Conservation (phyloP, 92 coral and sea anemone genomes). For the Galaxea fascicularis region DNA sequence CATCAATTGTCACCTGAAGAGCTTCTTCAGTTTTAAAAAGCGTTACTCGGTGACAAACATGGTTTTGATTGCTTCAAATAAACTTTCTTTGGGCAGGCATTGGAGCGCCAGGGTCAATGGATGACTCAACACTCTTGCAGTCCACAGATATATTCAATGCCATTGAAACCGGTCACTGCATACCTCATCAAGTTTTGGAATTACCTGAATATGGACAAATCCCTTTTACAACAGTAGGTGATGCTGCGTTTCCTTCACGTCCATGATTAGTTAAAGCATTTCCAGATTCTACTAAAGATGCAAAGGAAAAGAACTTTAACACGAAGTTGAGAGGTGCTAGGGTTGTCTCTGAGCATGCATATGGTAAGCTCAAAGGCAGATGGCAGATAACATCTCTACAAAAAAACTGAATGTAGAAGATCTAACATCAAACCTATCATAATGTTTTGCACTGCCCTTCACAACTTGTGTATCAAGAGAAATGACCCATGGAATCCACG, state of each 20-base stretch:
- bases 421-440: constrained; percentile 47
- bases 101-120: constrained; percentile 62
- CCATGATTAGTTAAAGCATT: constrained; percentile 56
- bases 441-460: constrained; percentile 50
- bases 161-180: constrained; percentile 48
- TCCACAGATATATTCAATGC: constrained; percentile 40
- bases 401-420: constrained; percentile 60
- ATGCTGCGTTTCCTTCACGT: constrained; percentile 28
- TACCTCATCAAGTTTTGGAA: constrained; percentile 44
- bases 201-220: constrained; percentile 36
- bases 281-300: constrained; percentile 42
- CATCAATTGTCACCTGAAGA: constrained; percentile 49
- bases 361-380: constrained; percentile 66
- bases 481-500: constrained; percentile 56
- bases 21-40: constrained; percentile 1
- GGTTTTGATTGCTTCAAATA: constrained; percentile 58
- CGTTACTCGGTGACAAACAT: constrained; percentile 46
- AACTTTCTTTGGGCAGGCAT: constrained; percentile 66
- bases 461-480: constrained; percentile 39
- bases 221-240: constrained; percentile 50
- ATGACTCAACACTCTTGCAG: constrained; percentile 64
- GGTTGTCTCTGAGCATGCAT: constrained; percentile 66
- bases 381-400: constrained; percentile 56
- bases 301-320: constrained; percentile 38
- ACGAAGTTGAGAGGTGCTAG: constrained; percentile 48